Percentiles rank a stretch among this genome's conserved stretches.
Evolutionary conservation across 1,140 invertebrate species (phyloP).

Genomic region (Cydia fagiglandana): DNA sequence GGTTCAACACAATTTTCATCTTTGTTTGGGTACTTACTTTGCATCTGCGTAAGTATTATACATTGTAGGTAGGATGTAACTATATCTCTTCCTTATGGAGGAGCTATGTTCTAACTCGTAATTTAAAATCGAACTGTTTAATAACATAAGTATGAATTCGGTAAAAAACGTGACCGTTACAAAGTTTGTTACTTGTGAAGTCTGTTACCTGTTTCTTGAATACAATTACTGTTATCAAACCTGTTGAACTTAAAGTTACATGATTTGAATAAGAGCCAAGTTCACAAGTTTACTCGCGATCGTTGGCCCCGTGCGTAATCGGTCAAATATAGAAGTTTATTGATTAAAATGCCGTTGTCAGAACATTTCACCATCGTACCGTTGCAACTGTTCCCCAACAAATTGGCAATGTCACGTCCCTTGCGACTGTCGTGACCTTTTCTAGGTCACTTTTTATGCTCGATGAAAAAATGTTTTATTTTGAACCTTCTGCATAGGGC

Average conservation of each 20-base stretch:
- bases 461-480: not conserved
- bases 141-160: no score
- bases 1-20: no score
- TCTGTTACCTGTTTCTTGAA: not conserved
- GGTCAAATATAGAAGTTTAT: slow-evolving; percentile 28
- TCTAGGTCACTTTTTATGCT: slow-evolving; percentile 23
- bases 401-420: slow-evolving; percentile 23
- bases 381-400: slow-evolving; percentile 14
- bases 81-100: no score
- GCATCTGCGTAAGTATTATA: no score
- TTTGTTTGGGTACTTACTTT: no score
- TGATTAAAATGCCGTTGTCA: slow-evolving; percentile 15
- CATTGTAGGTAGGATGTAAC: no score
- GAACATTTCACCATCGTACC: slow-evolving; percentile 32
- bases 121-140: no score
- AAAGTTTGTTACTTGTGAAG: not conserved
- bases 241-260: slow-evolving; percentile 9
- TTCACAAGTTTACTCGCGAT: slow-evolving; percentile 16
- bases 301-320: slow-evolving; percentile 19
- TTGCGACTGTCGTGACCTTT: slow-evolving; percentile 22
- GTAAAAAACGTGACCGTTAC: not conserved
- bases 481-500: not conserved
- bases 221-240: not conserved
- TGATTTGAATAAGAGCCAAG: slow-evolving; percentile 5
- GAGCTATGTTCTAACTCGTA: no score